A percentile compares a stretch with the other conserved stretches of the same genome.
Evolutionary conservation across 92 coral and sea anemone species (phyloP).

Genomic region (Bergia sp.): DNA sequence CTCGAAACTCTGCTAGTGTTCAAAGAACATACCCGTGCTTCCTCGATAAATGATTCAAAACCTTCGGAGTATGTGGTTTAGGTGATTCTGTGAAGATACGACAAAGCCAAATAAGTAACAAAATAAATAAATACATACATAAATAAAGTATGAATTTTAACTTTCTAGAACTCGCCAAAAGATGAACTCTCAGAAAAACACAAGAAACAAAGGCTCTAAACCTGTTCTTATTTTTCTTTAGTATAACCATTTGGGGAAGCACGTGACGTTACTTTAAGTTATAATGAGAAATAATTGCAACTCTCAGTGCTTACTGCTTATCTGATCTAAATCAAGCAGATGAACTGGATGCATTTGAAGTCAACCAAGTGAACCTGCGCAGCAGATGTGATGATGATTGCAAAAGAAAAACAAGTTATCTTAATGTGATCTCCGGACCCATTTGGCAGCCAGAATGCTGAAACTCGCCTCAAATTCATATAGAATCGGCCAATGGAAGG

Average conservation of each 20-base stretch:
- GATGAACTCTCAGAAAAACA: not conserved
- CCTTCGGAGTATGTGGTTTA: conserved; percentile 30
- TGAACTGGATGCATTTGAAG: conserved; percentile 14
- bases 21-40: not conserved
- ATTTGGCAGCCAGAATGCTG: conserved; percentile 34
- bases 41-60: conserved; percentile 37
- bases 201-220: not conserved
- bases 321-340: conserved; percentile 21
- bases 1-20: not conserved
- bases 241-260: not conserved
- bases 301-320: not conserved
- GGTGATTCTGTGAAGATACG: conserved; percentile 9
- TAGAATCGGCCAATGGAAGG: not conserved
- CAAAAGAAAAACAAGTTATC: conserved; percentile 9
- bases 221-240: not conserved
- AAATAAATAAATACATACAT: not conserved
- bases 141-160: not conserved
- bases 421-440: conserved; percentile 30
- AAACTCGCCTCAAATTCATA: conserved; percentile 4
- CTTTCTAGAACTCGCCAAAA: not conserved
- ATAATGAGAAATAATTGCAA: too few species aligned
- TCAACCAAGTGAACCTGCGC: not conserved
- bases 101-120: not conserved
- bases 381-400: not conserved
- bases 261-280: not conserved